These are phyloP conservation scores for Pristionchus mayeri DNA, from an alignment of 2,888 invertebrate genomes.

Conservation along the genomic window DNA sequence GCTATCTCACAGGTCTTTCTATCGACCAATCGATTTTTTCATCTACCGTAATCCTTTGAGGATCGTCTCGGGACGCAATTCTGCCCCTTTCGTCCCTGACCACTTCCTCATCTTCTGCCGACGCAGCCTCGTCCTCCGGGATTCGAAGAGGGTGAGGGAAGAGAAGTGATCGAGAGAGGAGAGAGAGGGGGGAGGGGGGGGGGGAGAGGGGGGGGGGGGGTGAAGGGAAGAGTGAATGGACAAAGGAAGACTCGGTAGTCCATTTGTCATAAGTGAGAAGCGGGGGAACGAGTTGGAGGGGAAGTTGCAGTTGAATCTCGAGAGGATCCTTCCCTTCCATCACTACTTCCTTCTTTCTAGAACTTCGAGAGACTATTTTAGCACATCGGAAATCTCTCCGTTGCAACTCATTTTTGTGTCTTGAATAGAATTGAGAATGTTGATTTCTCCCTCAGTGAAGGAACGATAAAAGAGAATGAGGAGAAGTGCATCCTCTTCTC, in stretches of 20 bases:
- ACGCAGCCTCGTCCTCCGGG: constrained; percentile 15
- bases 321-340: background rate
- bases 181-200: background rate
- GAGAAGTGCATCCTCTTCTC: too few relatives aligned
- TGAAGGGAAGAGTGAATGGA: constrained; percentile 7
- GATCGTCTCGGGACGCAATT: constrained; percentile 25
- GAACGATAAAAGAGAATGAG: too few relatives aligned
- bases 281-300: constrained; percentile 19
- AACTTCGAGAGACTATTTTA: too few relatives aligned
- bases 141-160: constrained; percentile 36
- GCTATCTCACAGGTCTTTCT: background rate
- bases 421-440: too few relatives aligned
- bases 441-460: too few relatives aligned
- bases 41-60: background rate
- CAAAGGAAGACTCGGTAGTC: constrained; percentile 36
- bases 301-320: background rate
- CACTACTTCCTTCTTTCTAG: too few relatives aligned
- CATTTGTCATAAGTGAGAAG: constrained; percentile 45
- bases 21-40: background rate
- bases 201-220: background rate
- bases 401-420: too few relatives aligned
- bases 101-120: constrained; percentile 14
- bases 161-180: background rate
- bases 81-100: constrained; percentile 32
- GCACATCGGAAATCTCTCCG: too few relatives aligned